Evolutionary conservation across 92 coral and sea anemone species (phyloP), one percentile per base, ranked within the genome.

Genomic region (Palythoa grandiflora): DNA sequence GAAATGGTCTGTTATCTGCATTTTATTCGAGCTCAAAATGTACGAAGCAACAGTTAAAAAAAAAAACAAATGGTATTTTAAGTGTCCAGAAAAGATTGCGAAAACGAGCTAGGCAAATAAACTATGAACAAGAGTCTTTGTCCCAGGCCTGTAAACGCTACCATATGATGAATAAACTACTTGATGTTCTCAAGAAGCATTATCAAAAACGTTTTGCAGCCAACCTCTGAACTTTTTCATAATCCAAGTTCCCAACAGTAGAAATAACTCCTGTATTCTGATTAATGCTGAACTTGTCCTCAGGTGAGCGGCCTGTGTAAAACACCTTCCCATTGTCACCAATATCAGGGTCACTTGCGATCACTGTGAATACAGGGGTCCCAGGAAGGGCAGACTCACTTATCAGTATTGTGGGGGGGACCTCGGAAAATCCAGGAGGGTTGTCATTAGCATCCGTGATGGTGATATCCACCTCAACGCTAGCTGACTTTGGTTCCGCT

Each of bases 311-410:
- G 83, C 98, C 94, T 20, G 86, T 80, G 88, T 87, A 96, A 78
- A 71, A 77, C 9, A 96, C 79, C 68, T 61, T 84, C 39, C 91
- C 87, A 83, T 96, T 95, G 51, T 79, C 89, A 1, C 94, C 95
- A 61, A 95, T 61, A 84, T 96, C 98, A 9, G 89, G 94, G 91
- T 96, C 98, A 89, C 91, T 81, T 77, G 98, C 95, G 50, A 95
- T 75, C 57, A 95, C 89, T 3, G 96, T 94, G 80, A 95, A 93
- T 71, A 96, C 96, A 81, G 96, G 95, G 57, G 95, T 95, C 80
- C 92, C 94, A 19, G 96, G 88, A 17, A 95, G 92, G 6, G 98
- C 95, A 21, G 94, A 92, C 78, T 96, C 98, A 75, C 98, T 96
- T 70, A 96, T 83, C 2, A 87, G 87, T 39, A 95, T 95, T 10